Evolutionary conservation across 2,797 vertebrate species (phyloP), one percentile per base, ranked within the genome.

Genomic region (Sebastes diploproa): DNA sequence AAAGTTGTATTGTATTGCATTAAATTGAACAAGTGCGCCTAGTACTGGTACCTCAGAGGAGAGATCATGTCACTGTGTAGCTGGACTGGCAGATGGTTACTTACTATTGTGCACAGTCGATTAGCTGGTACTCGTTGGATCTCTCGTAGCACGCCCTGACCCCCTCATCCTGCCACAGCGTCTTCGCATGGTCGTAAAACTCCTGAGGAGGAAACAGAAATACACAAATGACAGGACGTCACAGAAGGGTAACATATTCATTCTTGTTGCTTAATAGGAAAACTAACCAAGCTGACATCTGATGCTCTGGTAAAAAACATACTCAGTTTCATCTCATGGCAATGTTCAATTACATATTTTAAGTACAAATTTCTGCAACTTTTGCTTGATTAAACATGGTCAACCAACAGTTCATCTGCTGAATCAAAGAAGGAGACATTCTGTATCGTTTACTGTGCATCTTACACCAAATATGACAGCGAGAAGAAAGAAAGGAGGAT

Each of bases 41-140:
- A 54, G 60, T 55, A 32, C 18, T 22, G 6, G n/a, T 11, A 14
- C 36, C 13, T 59, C 38, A 55, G 59, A 14, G 12, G 1, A 14
- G 12, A 70, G 13, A 25, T 30, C 9, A 13, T 22, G 25, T 38
- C 22, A 30, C 34, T 27, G 4, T 38, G 61, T 32, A 11, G 25
- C 38, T 10, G 38, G 7, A 77, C 18, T 4, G 4, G 59, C 8
- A 23, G 62, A 27, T 4, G 8, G 61, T 60, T 80, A 97, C 98
- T 98, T 91, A 99, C 98, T 99, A 99, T 94, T 99, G 98, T 34
- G 98, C 98, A 80, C 98, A 99, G 91, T 99, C 98, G 23, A 99
- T 99, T 87, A 99, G 96, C 88, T 99, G 98, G 94, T 99, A 99
- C 87, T 99, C 98, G 2, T 99, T 99, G 92, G 98, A 99, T 86